Evolutionary conservation across 2,113 vertebrate species (phyloP).

Genomic region (Cryptotis parvus): DNA sequence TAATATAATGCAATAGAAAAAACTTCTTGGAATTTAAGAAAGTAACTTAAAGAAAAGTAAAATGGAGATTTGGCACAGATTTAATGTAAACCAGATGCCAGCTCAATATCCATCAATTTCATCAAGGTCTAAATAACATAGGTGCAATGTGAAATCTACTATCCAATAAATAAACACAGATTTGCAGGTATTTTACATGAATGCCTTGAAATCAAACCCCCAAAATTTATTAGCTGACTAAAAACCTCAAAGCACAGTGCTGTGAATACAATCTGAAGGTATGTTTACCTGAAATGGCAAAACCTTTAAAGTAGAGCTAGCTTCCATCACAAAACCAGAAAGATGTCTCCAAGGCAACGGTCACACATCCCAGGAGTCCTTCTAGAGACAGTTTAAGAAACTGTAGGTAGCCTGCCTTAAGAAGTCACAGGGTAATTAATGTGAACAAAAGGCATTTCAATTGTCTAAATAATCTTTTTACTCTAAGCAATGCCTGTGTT

Average conservation of each 20-base stretch:
- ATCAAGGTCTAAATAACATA: no score
- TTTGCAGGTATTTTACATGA: not conserved
- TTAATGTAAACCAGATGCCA: not conserved
- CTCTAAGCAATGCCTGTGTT: not conserved
- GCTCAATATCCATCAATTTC: not conserved
- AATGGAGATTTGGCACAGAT: not conserved
- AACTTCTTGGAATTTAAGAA: not conserved
- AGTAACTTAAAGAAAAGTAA: not conserved
- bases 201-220: not conserved
- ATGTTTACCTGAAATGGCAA: not conserved
- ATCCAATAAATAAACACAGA: not conserved
- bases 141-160: not conserved
- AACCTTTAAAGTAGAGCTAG: rapidly evolving
- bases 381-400: not conserved
- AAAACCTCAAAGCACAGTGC: not conserved
- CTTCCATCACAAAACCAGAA: not conserved
- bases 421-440: constrained; percentile 19
- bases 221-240: not conserved
- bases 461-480: constrained; percentile 36
- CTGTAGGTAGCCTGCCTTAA: not conserved
- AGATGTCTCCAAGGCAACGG: not conserved
- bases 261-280: not conserved
- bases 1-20: not conserved
- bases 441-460: not conserved
- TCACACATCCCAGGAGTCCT: not conserved